Evolutionary conservation across 2,888 invertebrate genomes (phyloP).

Genomic region (Apotomis betuletana): DNA sequence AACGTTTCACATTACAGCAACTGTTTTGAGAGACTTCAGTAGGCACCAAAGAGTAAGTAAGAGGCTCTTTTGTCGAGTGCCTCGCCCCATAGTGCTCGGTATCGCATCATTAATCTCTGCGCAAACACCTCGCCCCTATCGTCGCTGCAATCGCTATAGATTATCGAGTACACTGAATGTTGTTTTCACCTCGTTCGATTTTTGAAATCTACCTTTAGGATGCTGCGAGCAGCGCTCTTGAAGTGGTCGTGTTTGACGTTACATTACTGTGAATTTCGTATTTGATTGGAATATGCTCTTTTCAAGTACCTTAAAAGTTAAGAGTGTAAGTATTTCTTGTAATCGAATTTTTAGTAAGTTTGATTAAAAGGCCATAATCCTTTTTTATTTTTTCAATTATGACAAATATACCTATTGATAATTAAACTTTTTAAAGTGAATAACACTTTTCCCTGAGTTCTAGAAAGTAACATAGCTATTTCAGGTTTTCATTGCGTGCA

Average conservation of each 20-base stretch:
- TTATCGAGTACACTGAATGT: conserved; percentile 41
- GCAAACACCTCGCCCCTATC: conserved; percentile 64
- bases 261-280: not conserved
- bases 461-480: no score
- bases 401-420: no score
- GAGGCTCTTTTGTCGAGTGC: conserved; percentile 76
- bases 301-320: no score
- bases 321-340: no score
- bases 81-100: conserved; percentile 65
- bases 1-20: conserved; percentile 44
- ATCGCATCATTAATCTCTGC: conserved; percentile 78
- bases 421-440: no score
- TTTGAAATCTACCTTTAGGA: conserved; percentile 28
- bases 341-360: no score
- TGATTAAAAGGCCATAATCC: no score
- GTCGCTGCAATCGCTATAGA: conserved; percentile 49
- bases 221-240: not conserved
- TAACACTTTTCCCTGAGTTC: no score
- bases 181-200: conserved; percentile 42
- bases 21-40: conserved; percentile 67
- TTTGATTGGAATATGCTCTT: not conserved
- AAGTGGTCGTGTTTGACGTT: not conserved
- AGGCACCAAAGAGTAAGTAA: conserved; percentile 73
- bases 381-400: no score
- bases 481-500: no score